Evolutionary conservation across 2,113 vertebrate species (phyloP), one percentile per base, ranked within the genome.

Genomic region (Nothocercus nigrocapillus): DNA sequence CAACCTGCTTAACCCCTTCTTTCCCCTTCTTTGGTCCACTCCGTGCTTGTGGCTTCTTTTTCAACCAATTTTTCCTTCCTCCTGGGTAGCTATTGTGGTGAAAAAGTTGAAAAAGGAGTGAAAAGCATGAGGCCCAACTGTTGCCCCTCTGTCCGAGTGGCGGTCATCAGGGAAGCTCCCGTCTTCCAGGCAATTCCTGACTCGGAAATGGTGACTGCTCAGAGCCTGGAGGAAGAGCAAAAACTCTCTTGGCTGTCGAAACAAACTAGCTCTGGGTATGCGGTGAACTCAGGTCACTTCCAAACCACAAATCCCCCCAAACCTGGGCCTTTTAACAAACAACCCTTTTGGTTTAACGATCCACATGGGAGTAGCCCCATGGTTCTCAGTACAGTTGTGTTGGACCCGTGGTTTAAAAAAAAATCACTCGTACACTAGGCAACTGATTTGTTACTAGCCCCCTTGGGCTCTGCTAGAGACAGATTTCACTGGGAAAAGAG

Each of bases 401-500:
- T 74, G 90, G 95, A 82, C 88, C 81, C 54, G n/a, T 62, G 87
- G 93, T 90, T 95, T 24, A 49, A 49, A 49, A 95, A 80, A 92
- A 86, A 94, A 87, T 88, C 88, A 73, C 88, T 93, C 14, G 4
- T 90, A 77, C 90, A 82, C 58, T 8, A 90, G 83, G 93, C 83
- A 95, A 92, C 93, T 94, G 94, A 94, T 96, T 97, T 95, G 92
- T 94, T 96, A 62, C 93, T 32, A 34, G 77, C 86, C 95, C 95
- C 95, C 70, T 94, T 94, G 96, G 95, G 94, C 86, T 96, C 94
- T 85, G 94, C 84, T 86, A 49, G 92, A 96, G 95, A 95, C 94
- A 93, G 92, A 96, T 94, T 97, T 96, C 95, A 53, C 77, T 94
- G 93, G 95, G 96, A 96, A 95, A 97, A 95, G 90, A 96, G 93